phyloP scores from a whole-genome alignment of 2,113 vertebrate species.

The Athene cunicularia region DNA sequence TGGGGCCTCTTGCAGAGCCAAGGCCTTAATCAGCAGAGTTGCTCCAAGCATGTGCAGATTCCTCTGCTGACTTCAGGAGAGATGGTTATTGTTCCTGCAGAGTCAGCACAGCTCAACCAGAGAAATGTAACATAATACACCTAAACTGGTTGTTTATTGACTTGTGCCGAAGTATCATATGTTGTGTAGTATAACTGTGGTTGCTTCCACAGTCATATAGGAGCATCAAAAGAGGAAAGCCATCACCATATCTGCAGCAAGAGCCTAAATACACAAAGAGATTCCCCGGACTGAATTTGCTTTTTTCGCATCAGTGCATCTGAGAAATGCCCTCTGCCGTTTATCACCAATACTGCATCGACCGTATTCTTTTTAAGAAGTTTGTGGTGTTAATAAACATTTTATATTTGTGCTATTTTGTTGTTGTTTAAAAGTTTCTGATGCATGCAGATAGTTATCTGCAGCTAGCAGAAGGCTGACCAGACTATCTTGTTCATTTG shows the following conservation, averaged over 20 bases:
- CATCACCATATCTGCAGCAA: neutral
- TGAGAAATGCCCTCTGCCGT: neutral
- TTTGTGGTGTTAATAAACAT: neutral
- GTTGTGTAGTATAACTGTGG: neutral
- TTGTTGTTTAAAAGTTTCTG: neutral
- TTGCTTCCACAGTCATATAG: neutral
- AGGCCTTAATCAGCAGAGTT: neutral
- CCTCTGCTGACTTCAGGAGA: neutral
- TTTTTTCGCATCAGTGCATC: neutral
- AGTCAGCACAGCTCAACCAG: neutral
- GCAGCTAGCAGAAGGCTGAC: neutral
- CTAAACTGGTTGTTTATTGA: neutral
- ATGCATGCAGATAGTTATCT: neutral
- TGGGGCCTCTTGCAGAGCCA: neutral
- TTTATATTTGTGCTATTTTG: neutral
- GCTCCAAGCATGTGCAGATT: neutral
- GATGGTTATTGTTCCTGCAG: neutral
- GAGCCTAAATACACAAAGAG: neutral
- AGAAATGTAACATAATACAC: neutral
- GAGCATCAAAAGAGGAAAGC: neutral
- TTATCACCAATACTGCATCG: neutral
- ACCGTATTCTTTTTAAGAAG: neutral
- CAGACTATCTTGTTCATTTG: neutral
- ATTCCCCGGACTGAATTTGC: neutral
- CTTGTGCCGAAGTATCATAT: neutral